Base-by-base conservation (phyloP, 2,888 invertebrate genomes). In the Eupeodes latifasciatus region DNA sequence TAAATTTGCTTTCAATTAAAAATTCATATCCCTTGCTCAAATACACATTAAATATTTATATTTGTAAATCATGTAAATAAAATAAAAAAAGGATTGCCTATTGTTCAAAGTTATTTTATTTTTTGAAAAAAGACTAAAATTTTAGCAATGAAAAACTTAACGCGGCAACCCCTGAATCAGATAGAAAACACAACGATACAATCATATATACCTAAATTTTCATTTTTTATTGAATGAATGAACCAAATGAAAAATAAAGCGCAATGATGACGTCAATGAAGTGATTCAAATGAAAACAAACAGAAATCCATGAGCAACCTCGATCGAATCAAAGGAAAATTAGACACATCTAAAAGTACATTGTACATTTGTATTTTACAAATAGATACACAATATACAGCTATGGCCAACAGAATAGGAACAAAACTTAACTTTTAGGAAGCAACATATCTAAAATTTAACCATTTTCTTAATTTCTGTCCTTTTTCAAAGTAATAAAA, bases 251-350 rank as follows among this genome's bases (percentile, higher is more conserved):
- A 83, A 80, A 79, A 80, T 72, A 59, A 59, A 72, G 72, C 72
- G 61, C 77, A 40, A 57, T 74, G 40, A 76, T 87, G 87, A 87
- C 87, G 87, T 87, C 87, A 87, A 87, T 87, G 87, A 80, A 84
- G 74, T 67, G 67, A 64, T 77, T 77, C 84, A 61, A 57, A 83
- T 49, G 49, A 78, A 74, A 74, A 78, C 79, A 80, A 71, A 87
- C 77, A 67, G 47, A 81, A 83, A 80, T 80, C 80, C 76, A 77
- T 81, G 84, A 87, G 76, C 81, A 87, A 80, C 87, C 87, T 87
- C 87, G 84, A 81, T 84, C 57, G 76, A 80, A 81, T 84, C 84
- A 80, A 87, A 87, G 79, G 59, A 71, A 80, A 71, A 79, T 34
- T 62, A 69, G 61, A 64, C 40, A 57, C 53, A 79, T 11, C 44